These are phyloP conservation scores for Acanthurus tractus DNA, from an alignment of 2,797 vertebrate species.

Conservation along the genomic window DNA sequence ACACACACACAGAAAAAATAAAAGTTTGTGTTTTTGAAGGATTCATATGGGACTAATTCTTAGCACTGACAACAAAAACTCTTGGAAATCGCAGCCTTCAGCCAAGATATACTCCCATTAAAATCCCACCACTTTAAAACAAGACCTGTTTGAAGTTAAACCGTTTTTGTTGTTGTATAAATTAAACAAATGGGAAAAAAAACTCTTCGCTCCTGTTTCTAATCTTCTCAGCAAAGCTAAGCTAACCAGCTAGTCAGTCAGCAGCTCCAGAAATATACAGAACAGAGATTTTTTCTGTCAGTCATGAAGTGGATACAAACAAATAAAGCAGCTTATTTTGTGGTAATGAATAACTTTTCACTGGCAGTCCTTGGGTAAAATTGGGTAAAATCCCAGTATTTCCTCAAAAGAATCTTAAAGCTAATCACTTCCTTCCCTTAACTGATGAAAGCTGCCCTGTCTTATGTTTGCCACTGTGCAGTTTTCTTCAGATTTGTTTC, in stretches of 20 bases:
- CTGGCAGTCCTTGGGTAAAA: neutral
- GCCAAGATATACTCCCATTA: neutral
- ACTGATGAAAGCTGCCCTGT: neutral
- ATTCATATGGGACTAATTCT: neutral
- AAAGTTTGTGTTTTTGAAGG: neutral
- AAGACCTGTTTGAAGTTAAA: neutral
- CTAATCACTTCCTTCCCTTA: neutral
- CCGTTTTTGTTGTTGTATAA: too few species aligned
- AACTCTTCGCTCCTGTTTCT: too few species aligned
- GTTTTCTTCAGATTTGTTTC: conserved; percentile 15
- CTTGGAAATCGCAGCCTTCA: neutral
- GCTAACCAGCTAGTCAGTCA: too few species aligned
- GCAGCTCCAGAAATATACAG: too few species aligned
- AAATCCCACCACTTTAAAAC: neutral
- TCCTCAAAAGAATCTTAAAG: neutral
- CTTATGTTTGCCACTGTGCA: neutral
- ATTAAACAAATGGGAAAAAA: too few species aligned
- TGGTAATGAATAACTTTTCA: neutral
- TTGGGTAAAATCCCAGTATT: neutral
- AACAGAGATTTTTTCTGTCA: too few species aligned
- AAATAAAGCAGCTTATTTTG: too few species aligned
- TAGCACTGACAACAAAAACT: neutral
- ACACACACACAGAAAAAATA: neutral
- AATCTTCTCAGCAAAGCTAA: too few species aligned
- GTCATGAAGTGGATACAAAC: too few species aligned